Evolutionary conservation across 2,888 invertebrate species (phyloP).

Genomic region (Mechanitis mazaeus): DNA sequence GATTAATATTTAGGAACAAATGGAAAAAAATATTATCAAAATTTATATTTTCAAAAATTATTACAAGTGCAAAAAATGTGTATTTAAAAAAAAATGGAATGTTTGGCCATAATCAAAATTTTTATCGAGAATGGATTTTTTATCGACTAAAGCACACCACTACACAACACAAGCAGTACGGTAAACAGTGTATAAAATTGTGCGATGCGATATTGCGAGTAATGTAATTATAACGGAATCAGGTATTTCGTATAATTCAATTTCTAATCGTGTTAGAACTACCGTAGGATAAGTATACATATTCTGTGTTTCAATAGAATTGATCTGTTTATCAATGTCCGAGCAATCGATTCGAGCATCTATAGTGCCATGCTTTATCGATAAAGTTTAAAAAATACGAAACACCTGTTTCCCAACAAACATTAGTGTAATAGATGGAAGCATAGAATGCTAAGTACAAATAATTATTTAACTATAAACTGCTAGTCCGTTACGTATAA

Average conservation of each 20-base stretch:
- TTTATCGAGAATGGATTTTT: conserved; percentile 63
- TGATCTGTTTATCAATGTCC: conserved; percentile 29
- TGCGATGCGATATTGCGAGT: conserved; percentile 68
- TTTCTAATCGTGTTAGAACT: conserved; percentile 31
- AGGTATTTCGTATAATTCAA: conserved; percentile 47
- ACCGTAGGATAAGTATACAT: conserved; percentile 31
- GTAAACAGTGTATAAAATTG: conserved; percentile 65
- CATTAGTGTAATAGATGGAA: conserved; percentile 70
- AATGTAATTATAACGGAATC: conserved; percentile 60
- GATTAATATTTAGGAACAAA: conserved; percentile 77
- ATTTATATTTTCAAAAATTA: conserved; percentile 78
- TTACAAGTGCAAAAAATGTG: conserved; percentile 73
- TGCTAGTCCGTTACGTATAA: conserved; percentile 69
- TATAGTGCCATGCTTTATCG: conserved; percentile 32
- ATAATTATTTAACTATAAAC: conserved; percentile 67
- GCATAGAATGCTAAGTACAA: conserved; percentile 74
- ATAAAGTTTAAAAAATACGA: conserved; percentile 36
- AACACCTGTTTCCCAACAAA: conserved; percentile 67
- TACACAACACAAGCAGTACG: conserved; percentile 67
- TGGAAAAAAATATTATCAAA: conserved; percentile 74
- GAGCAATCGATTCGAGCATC: conserved; percentile 30
- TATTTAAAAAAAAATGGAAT: conserved; percentile 67
- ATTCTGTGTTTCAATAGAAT: conserved; percentile 31
- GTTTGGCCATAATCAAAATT: conserved; percentile 74
- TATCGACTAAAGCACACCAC: conserved; percentile 70